Conservation (phyloP, 2,113 vertebrate species). For the Chaetodon auriga region DNA sequence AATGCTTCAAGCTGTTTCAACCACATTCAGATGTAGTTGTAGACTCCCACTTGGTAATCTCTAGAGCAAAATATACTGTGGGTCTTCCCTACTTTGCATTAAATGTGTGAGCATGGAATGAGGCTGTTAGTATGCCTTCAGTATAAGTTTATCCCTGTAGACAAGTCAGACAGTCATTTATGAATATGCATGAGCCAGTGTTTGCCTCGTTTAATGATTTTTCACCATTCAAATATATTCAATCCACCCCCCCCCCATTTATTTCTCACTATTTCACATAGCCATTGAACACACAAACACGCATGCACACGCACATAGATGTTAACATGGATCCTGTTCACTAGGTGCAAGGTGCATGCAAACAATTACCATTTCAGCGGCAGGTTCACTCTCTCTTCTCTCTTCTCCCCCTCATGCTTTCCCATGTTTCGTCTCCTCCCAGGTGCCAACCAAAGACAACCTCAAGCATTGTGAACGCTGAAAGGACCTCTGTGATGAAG, state of each 20-base stretch:
- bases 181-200: constrained; percentile 76
- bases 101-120: constrained; percentile 46
- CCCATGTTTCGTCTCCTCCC: constrained; percentile 58
- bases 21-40: constrained; percentile 1
- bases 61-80: constrained; percentile 43
- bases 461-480: constrained; percentile 69
- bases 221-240: constrained; percentile 71
- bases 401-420: constrained; percentile 36
- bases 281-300: constrained; percentile 33
- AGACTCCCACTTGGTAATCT: constrained; percentile 14
- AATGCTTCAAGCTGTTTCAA: constrained; percentile 13
- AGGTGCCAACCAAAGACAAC: constrained; percentile 82
- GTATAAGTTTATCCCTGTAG: constrained; percentile 68
- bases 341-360: constrained; percentile 43
- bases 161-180: constrained; percentile 68
- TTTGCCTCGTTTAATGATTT: constrained; percentile 77
- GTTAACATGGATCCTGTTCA: constrained; percentile 45
- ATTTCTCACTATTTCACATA: constrained; percentile 54
- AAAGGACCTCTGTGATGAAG: constrained; percentile 72
- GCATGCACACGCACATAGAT: constrained; percentile 19
- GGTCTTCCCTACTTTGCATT: constrained; percentile 69
- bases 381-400: constrained; percentile 44
- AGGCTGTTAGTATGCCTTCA: constrained; percentile 46
- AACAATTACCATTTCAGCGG: constrained; percentile 57
- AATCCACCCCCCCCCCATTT: constrained; percentile 54